Base-by-base conservation (phyloP, 2,888 invertebrate species). In the Schizaphis graminum region DNA sequence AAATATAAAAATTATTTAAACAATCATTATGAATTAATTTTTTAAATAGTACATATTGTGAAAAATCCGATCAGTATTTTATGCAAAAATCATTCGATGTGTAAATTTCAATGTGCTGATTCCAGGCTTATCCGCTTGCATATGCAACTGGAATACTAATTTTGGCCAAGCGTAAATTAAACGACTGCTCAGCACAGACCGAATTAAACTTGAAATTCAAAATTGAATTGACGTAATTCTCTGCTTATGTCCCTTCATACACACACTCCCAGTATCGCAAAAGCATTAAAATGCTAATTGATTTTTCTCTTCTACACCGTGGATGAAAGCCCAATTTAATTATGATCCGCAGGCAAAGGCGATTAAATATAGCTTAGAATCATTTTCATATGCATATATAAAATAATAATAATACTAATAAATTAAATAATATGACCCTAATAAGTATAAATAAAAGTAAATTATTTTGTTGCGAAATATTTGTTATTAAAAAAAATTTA, bases 281-380 rank as follows among this genome's bases (percentile, higher is more conserved):
- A 88, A 92, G 53, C 88, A 92, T 92, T 92, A 92, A 92, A 94
- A 94, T 90, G 94, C 90, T 94, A 94, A 94, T 94, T 94, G 94
- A 94, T 94, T 94, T 94, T 91, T 94, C 90, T 94, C 94, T 92
- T 47, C 86, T 85, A 61, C 61, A 5, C 49, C 86, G 93, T 41
- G 57, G 16, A 57, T 89, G 89, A 89, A 93, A 89, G 47, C 89
- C 56, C 89, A 53, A 92, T 61, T 77, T 88, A 88, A 92, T 92
- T 92, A 67, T 88, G 88, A 88, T 92, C 87, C 49, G 41, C 88
- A n/a, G 49, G 88, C 67, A 92, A 88, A 88, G 53, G 53, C 88
- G 92, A 88, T 92, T 92, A 92, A 92, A 67, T 87, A 88, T 88
- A 67, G 88, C 88, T 77, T 88, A 92, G 49, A 88, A 88, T 41